Evolutionary conservation across 2,888 invertebrate species (phyloP).

Genomic region (Dolomedes plantarius): DNA sequence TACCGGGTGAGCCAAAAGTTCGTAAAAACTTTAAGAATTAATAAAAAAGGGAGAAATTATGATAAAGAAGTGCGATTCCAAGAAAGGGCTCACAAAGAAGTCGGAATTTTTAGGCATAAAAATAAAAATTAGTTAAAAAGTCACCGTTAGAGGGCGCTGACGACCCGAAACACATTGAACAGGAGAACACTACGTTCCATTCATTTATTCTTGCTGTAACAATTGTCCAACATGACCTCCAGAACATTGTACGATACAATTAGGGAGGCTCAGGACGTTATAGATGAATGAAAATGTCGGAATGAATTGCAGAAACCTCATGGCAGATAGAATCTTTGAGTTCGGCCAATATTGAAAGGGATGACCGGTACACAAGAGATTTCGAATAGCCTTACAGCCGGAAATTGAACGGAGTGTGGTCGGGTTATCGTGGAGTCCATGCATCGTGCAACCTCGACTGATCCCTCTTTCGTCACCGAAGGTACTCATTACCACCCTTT

Average conservation of each 20-base stretch:
- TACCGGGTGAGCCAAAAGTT: not conserved
- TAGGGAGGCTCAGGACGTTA: not conserved
- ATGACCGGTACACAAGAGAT: not conserved
- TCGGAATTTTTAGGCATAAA: not conserved
- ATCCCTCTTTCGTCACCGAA: not conserved
- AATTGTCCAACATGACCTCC: constrained; percentile 3
- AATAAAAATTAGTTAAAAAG: not conserved
- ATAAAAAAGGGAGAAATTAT: not conserved
- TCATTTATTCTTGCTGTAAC: not conserved
- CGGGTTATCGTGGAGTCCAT: not conserved
- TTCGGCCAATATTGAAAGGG: not conserved
- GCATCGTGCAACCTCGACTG: not conserved
- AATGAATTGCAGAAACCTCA: not conserved
- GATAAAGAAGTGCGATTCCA: not conserved
- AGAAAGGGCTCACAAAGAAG: not conserved
- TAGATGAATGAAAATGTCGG: not conserved
- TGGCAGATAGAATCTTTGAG: not conserved
- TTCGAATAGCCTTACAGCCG: not conserved
- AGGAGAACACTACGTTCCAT: not conserved
- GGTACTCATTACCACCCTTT: not conserved
- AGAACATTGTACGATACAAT: not conserved
- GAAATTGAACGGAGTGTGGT: not conserved
- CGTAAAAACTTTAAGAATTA: not conserved
- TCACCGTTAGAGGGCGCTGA: not conserved
- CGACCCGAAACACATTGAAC: not conserved